phyloP scores from a whole-genome alignment of 2,797 vertebrate species.

The Premnoplex brunnescens region DNA sequence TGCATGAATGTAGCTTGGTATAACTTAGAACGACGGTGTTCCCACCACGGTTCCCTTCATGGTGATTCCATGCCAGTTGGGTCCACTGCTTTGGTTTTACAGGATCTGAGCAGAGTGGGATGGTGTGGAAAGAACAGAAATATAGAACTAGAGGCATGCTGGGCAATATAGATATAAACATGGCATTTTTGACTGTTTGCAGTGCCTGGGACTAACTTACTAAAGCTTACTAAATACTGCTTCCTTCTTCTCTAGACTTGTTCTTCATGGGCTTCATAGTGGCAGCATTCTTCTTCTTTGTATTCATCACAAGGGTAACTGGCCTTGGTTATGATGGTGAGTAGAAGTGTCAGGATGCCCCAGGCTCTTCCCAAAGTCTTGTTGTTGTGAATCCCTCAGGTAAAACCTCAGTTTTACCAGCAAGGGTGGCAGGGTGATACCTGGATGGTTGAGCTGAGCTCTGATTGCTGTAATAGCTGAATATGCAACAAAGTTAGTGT shows the following conservation, averaged over 20 bases:
- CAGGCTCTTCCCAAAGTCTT: not conserved
- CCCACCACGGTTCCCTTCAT: not conserved
- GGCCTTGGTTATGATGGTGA: conserved; percentile 85
- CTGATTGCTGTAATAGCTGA: not conserved
- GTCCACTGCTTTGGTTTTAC: not conserved
- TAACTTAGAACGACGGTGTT: not conserved
- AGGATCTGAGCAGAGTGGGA: not conserved
- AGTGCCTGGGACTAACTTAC: not conserved
- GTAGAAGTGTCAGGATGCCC: conserved; percentile 30
- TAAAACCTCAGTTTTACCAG: not conserved
- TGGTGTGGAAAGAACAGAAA: not conserved
- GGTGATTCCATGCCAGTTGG: not conserved
- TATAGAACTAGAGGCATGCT: not conserved
- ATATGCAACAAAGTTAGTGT: not conserved
- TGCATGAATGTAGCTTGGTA: not conserved
- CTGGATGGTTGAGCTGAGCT: not conserved
- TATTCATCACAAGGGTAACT: conserved; percentile 83
- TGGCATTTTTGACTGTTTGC: not conserved
- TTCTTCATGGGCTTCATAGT: conserved; percentile 92
- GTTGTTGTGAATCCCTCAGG: not conserved
- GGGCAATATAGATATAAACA: not conserved
- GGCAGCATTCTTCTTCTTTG: conserved; percentile 84
- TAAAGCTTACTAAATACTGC: not conserved
- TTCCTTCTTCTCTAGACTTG: conserved; percentile 77
- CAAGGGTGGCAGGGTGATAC: not conserved